Evolutionary conservation across 1,140 invertebrate species (phyloP).

Genomic region (Archivesica marissinica): DNA sequence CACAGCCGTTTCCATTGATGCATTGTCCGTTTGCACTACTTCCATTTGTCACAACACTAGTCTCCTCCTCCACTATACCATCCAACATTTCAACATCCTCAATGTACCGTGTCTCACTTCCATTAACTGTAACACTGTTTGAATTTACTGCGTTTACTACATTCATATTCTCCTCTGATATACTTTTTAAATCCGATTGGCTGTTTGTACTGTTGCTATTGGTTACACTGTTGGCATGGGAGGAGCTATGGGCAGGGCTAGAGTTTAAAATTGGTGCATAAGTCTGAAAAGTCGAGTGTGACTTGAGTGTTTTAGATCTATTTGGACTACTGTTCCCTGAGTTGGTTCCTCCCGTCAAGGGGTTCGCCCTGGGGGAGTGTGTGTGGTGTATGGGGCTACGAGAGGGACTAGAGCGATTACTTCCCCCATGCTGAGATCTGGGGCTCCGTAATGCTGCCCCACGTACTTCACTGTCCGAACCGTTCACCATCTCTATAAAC

Average conservation of each 20-base stretch:
- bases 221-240: constrained; percentile 57
- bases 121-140: constrained; percentile 79
- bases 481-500: constrained; percentile 94
- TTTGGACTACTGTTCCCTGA: constrained; percentile 79
- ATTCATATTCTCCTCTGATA: constrained; percentile 86
- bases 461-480: constrained; percentile 84
- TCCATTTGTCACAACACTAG: constrained; percentile 84
- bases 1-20: constrained; percentile 86
- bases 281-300: constrained; percentile 84
- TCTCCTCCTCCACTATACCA: constrained; percentile 74
- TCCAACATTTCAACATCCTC: constrained; percentile 87
- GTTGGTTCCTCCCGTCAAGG: constrained; percentile 20
- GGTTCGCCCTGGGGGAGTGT: constrained; percentile 67
- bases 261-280: constrained; percentile 36
- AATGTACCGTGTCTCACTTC: constrained; percentile 70
- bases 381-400: constrained; percentile 74
- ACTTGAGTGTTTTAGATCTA: constrained; percentile 85
- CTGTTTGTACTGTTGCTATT: constrained; percentile 55
- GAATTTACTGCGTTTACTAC: constrained; percentile 85
- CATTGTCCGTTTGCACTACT: constrained; percentile 79
- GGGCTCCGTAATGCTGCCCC: constrained; percentile 77
- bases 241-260: constrained; percentile 29
- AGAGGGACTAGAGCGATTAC: constrained; percentile 75
- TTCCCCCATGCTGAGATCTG: constrained; percentile 73
- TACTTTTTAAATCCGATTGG: constrained; percentile 68